Percentiles rank a stretch among this genome's conserved stretches.
Conservation (phyloP, 2,888 invertebrate species). For the Suillia variegata region DNA sequence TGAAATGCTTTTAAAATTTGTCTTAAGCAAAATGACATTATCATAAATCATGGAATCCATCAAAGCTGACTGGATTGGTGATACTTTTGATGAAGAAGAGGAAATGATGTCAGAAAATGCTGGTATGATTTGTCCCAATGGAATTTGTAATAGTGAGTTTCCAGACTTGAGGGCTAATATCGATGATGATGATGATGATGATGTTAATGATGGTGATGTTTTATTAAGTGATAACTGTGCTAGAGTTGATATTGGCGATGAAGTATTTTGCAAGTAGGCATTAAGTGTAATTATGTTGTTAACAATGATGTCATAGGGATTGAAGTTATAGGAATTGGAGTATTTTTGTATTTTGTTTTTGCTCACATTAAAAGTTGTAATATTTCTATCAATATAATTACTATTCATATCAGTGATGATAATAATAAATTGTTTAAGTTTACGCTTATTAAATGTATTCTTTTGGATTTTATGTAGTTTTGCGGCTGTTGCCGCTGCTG, state of each 20-base stretch:
- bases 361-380: slow-evolving; percentile 31
- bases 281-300: slow-evolving; percentile 8
- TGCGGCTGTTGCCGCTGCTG: slow-evolving; percentile 16
- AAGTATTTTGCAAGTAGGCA: background rate
- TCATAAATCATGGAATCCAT: slow-evolving; percentile 7
- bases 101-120: slow-evolving; percentile 19
- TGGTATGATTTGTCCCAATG: slow-evolving; percentile 6
- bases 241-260: slow-evolving; percentile 11
- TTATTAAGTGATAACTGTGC: too few species aligned
- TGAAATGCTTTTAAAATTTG: slow-evolving; percentile 32
- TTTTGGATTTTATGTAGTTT: slow-evolving; percentile 25
- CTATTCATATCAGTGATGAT: slow-evolving; percentile 33
- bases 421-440: slow-evolving; percentile 49
- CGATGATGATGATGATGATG: slow-evolving; percentile 17
- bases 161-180: slow-evolving; percentile 28
- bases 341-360: slow-evolving; percentile 26
- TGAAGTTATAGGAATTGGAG: slow-evolving; percentile 20
- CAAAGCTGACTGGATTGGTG: background rate
- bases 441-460: slow-evolving; percentile 41
- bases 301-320: slow-evolving; percentile 21
- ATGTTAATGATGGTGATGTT: slow-evolving; percentile 6
- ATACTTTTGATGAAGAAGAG: slow-evolving; percentile 3
- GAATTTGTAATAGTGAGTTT: too few species aligned
- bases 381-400: slow-evolving; percentile 31
- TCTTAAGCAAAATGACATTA: slow-evolving; percentile 13